These are phyloP conservation scores for Marisa cornuarietis DNA, from an alignment of 1,140 invertebrate species.

Conservation along the genomic window DNA sequence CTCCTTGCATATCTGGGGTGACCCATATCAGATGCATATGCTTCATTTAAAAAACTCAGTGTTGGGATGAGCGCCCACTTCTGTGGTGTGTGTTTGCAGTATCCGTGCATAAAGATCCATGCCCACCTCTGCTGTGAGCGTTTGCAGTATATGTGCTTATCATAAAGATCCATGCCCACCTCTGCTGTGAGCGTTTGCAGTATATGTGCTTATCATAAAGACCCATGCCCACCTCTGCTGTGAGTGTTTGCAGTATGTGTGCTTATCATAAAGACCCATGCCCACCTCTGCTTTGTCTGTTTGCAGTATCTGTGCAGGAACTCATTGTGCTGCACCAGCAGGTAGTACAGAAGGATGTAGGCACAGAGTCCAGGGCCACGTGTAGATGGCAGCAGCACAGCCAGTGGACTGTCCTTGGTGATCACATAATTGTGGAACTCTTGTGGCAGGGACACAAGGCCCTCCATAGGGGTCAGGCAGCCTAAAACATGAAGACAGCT, in stretches of 20 bases:
- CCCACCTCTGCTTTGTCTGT: slow-evolving; percentile 28
- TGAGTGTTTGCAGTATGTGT: neutral
- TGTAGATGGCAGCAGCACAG: slow-evolving; percentile 41
- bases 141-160: slow-evolving; percentile 33
- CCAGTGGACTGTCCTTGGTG: slow-evolving; percentile 32
- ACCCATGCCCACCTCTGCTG: slow-evolving; percentile 24
- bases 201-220: slow-evolving; percentile 27
- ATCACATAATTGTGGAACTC: slow-evolving; percentile 40
- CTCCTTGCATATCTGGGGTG: too few relatives aligned
- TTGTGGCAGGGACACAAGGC: slow-evolving; percentile 26
- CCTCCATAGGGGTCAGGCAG: slow-evolving; percentile 17
- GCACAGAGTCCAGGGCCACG: slow-evolving; percentile 48
- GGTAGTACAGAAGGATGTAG: slow-evolving; percentile 42
- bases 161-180: slow-evolving; percentile 9
- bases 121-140: slow-evolving; percentile 27
- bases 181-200: slow-evolving; percentile 26
- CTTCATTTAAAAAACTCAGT: too few relatives aligned
- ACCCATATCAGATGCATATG: too few relatives aligned
- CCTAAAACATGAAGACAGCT: slow-evolving; percentile 20
- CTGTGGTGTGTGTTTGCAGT: too few relatives aligned
- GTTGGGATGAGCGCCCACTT: too few relatives aligned
- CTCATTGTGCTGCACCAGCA: slow-evolving; percentile 50
- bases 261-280: too few relatives aligned
- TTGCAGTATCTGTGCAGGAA: slow-evolving; percentile 46
- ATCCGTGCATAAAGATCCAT: too few relatives aligned